Evolutionary conservation across 2,113 vertebrate species (phyloP).

Genomic region (Clarias magur): DNA sequence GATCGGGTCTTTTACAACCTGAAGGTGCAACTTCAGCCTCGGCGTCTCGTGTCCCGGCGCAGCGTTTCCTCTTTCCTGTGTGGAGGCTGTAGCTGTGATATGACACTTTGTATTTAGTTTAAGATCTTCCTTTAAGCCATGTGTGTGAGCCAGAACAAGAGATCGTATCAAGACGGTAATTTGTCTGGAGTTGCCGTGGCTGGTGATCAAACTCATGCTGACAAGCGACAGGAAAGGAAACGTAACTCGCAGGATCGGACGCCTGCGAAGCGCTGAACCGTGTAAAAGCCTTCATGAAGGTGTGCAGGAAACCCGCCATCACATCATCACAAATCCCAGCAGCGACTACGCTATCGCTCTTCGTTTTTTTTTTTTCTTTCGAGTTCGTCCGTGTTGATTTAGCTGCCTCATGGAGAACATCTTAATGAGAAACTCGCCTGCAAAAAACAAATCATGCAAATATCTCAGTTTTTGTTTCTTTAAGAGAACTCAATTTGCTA

Average conservation of each 20-base stretch:
- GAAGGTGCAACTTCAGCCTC: background rate
- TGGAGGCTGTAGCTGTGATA: background rate
- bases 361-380: background rate
- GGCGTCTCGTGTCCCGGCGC: background rate
- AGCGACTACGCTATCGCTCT: background rate
- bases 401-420: background rate
- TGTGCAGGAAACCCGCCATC: slow-evolving; percentile 9
- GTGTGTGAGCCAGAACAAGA: background rate
- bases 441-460: slow-evolving; percentile 33
- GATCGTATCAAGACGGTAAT: slow-evolving; percentile 13
- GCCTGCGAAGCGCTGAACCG: slow-evolving; percentile 30
- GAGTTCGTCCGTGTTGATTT: background rate
- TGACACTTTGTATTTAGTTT: slow-evolving; percentile 19
- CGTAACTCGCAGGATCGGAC: slow-evolving; percentile 2
- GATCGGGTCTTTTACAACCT: background rate
- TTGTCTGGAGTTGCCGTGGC: slow-evolving; percentile 39
- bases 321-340: background rate
- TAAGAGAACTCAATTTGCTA: slow-evolving; percentile 40
- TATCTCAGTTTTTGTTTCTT: slow-evolving; percentile 12
- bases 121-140: slow-evolving; percentile 29
- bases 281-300: slow-evolving; percentile 37
- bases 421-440: slow-evolving; percentile 28
- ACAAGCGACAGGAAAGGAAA: slow-evolving; percentile 28
- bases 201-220: slow-evolving; percentile 48
- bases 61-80: background rate